Conservation (phyloP, 2,113 vertebrate genomes). For the Xyliphius kryptos region DNA sequence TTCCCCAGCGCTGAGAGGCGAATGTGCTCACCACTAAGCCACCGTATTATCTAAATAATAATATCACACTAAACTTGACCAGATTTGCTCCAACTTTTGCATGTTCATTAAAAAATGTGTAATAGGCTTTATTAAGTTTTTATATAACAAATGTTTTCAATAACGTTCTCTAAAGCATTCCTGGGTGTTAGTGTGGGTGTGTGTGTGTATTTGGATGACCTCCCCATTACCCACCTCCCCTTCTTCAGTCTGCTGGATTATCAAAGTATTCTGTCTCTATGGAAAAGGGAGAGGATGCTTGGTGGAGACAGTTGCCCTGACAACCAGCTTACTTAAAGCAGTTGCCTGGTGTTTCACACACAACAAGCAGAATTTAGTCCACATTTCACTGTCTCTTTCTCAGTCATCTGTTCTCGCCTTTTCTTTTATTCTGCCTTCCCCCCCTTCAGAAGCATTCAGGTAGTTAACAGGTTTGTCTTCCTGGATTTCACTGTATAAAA, state of each 20-base stretch:
- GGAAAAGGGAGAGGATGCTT: slow-evolving; percentile 53
- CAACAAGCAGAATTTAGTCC: slow-evolving; percentile 41
- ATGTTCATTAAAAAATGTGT: too few relatives aligned
- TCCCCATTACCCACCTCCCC: slow-evolving; percentile 48
- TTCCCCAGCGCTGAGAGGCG: too few relatives aligned
- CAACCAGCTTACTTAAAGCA: slow-evolving; percentile 56
- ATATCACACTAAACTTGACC: too few relatives aligned
- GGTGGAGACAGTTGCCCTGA: slow-evolving; percentile 57
- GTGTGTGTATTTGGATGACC: slow-evolving; percentile 29
- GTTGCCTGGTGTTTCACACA: slow-evolving; percentile 48
- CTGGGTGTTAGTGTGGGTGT: slow-evolving; percentile 4
- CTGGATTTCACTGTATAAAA: too few relatives aligned
- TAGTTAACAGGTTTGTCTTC: too few relatives aligned
- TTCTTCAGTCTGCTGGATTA: slow-evolving; percentile 59
- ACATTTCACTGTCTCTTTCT: slow-evolving; percentile 20
- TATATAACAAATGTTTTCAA: too few relatives aligned
- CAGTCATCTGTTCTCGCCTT: not conserved
- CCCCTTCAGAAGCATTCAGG: too few relatives aligned
- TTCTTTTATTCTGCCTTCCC: too few relatives aligned
- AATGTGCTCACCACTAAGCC: too few relatives aligned
- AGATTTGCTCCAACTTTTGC: too few relatives aligned
- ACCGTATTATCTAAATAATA: too few relatives aligned
- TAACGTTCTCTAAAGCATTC: not conserved
- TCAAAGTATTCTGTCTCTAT: slow-evolving; percentile 61
- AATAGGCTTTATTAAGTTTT: too few relatives aligned